Conservation (phyloP, 2,797 vertebrate genomes). For the Tapera naevia region DNA sequence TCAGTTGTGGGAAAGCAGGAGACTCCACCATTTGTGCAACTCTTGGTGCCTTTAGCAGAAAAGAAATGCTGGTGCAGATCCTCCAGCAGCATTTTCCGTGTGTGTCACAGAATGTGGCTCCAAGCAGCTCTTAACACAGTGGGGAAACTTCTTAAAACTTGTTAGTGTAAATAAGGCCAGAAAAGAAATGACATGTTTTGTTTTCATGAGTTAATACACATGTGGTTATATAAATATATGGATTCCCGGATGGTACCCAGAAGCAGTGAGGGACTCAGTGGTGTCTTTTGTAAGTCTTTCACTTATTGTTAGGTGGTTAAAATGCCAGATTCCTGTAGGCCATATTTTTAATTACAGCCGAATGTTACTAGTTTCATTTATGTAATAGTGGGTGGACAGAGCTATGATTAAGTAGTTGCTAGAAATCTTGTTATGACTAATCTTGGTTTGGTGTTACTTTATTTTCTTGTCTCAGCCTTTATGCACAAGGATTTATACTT, state of each 20-base stretch:
- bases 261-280: neutral
- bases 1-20: neutral
- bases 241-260: neutral
- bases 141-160: neutral
- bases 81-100: neutral
- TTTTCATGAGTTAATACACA: neutral
- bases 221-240: neutral
- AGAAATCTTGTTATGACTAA: slow-evolving; percentile 58
- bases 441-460: slow-evolving; percentile 43
- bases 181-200: neutral
- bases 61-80: neutral
- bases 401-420: slow-evolving; percentile 56
- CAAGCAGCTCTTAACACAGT: neutral
- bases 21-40: neutral
- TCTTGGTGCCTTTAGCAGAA: neutral
- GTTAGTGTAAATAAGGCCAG: neutral
- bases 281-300: neutral
- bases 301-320: neutral
- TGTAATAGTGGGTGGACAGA: slow-evolving; percentile 52
- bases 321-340: slow-evolving; percentile 4
- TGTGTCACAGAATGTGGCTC: neutral
- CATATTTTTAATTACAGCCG: slow-evolving; percentile 23
- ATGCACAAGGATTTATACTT: neutral
- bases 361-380: slow-evolving; percentile 43
- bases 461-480: slow-evolving; percentile 18